Evolutionary conservation across 2,113 vertebrate species (phyloP), one percentile per base, ranked within the genome.

Genomic region (Nothocercus nigrocapillus): DNA sequence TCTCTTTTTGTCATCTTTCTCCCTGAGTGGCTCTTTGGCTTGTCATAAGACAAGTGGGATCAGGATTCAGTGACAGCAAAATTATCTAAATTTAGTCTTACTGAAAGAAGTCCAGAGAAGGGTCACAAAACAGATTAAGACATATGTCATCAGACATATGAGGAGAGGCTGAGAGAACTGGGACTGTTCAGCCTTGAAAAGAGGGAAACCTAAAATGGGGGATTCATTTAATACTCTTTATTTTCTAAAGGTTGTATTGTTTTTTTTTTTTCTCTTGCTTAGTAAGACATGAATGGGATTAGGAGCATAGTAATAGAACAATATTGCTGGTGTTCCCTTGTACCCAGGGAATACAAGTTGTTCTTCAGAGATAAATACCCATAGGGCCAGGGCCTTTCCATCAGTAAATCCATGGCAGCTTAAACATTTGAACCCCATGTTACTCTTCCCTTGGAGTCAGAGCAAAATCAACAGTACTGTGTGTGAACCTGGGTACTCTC

Each of bases 281-380:
- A 85, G n/a, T 74, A 59, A 85, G 61, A 51, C 9, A 63, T 81
- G 78, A 75, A 95, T 85, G 32, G 14, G 27, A 21, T 88, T 81
- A 83, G n/a, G 45, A 69, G n/a, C 13, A 18, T 19, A 36, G 30
- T 54, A 77, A 54, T 58, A 24, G 22, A 83, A 82, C 67, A 82
- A 76, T 40, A 69, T 9, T 80, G 32, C 63, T 88, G 34, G 56
- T 73, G 61, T 34, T 82, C 70, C 45, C 63, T n/a, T 89, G 59
- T 69, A 59, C 80, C 19, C 70, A 88, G 38, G 4, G 13, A 85
- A 81, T 44, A 40, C 9, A 85, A 76, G 42, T 85, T 79, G 15
- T 69, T 82, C 79, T 85, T 85, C 76, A 90, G 76, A 83, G 59
- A 58, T 36, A 49, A 88, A 80, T 54, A 76, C 32, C 54, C 54